Conservation (phyloP, 2,888 invertebrate species). For the Trichacis sp. region DNA sequence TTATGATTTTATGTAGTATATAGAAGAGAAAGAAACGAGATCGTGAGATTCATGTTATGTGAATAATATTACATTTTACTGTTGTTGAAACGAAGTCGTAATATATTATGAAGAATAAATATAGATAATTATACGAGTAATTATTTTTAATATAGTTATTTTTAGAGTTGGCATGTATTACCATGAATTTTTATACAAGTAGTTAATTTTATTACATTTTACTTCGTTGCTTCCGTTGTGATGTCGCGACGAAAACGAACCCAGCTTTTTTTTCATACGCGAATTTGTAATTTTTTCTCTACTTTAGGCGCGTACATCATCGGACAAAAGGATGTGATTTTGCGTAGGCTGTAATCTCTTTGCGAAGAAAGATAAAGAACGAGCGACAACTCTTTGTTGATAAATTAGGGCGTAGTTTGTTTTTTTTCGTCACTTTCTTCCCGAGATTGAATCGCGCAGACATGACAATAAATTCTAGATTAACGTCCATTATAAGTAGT, state of each 20-base stretch:
- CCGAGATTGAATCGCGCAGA: constrained; percentile 24
- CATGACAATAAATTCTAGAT: constrained; percentile 10
- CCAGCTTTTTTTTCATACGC: constrained; percentile 2
- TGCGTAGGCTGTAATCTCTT: constrained; percentile 37
- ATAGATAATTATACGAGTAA: constrained; percentile 34
- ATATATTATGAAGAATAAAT: constrained; percentile 52
- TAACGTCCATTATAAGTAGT: too few species aligned
- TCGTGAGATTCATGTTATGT: constrained; percentile 59
- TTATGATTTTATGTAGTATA: constrained; percentile 45
- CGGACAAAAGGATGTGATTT: constrained; percentile 32
- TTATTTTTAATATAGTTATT: constrained; percentile 8
- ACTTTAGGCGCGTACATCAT: constrained; percentile 33
- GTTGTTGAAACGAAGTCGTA: constrained; percentile 60
- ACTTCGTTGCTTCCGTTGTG: constrained; percentile 26
- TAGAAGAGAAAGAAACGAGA: too few species aligned
- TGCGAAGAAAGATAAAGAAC: not conserved
- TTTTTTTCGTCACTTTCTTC: constrained; percentile 8
- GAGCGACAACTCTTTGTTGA: not conserved
- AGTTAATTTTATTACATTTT: constrained; percentile 27
- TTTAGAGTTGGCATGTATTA: constrained; percentile 11
- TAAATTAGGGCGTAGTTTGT: not conserved
- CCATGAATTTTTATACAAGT: constrained; percentile 37
- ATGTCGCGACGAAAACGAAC: constrained; percentile 21
- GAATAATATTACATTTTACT: constrained; percentile 65
- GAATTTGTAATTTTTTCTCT: constrained; percentile 39